A percentile compares a stretch with the other conserved stretches of the same genome.
Evolutionary conservation across 2,888 invertebrate species (phyloP).

Genomic region (Ormyrus rosae): DNA sequence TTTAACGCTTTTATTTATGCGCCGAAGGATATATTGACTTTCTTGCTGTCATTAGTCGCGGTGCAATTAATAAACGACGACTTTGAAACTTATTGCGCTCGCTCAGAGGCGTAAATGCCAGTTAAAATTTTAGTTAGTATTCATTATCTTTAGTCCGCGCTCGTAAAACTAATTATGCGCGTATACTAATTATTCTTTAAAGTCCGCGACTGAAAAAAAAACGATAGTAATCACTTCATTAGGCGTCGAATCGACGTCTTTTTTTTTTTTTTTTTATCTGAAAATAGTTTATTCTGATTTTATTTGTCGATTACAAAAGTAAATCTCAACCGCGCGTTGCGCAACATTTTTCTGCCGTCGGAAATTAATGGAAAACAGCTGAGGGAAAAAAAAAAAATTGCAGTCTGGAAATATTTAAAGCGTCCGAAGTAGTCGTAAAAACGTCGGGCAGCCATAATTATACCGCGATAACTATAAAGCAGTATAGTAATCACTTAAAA

Average conservation of each 20-base stretch:
- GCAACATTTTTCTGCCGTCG: too few species aligned
- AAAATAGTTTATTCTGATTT: too few species aligned
- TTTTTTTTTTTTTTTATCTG: slow-evolving; percentile 19
- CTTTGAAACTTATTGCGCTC: slow-evolving; percentile 19
- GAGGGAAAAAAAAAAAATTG: too few species aligned
- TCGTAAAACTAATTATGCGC: neutral
- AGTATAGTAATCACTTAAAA: too few species aligned
- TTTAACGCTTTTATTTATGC: slow-evolving; percentile 2
- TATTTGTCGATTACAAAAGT: too few species aligned
- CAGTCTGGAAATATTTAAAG: too few species aligned
- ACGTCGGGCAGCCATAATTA: too few species aligned
- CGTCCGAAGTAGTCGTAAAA: too few species aligned
- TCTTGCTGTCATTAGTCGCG: slow-evolving; percentile 22
- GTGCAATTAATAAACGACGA: slow-evolving; percentile 43
- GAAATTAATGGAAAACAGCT: too few species aligned
- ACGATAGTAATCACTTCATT: slow-evolving; percentile 32
- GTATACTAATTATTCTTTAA: slow-evolving; percentile 26
- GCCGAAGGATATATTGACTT: slow-evolving; percentile 28
- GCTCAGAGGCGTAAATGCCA: slow-evolving; percentile 12
- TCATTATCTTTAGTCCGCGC: slow-evolving; percentile 19
- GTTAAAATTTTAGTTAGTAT: slow-evolving; percentile 40
- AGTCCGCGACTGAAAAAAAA: slow-evolving; percentile 2
- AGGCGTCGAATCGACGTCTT: neutral
- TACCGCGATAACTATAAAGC: too few species aligned
- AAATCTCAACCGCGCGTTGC: too few species aligned